phyloP scores from a whole-genome alignment of 1,140 invertebrate genomes.

The Globodera ellingtonae region DNA sequence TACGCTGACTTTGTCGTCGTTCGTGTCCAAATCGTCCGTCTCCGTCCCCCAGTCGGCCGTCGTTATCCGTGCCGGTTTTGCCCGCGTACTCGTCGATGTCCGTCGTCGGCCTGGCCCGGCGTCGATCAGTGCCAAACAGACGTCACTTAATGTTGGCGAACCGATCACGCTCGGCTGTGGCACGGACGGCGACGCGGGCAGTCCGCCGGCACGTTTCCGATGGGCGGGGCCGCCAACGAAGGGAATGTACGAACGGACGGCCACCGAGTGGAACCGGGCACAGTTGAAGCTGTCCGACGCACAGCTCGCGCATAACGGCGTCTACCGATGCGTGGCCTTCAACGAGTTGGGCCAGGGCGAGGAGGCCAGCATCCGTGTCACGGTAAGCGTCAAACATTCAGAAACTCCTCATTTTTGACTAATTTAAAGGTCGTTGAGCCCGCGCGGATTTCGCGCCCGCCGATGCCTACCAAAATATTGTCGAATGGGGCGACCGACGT shows the following conservation, averaged over 20 bases:
- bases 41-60: not conserved
- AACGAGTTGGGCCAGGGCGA: conserved; percentile 45
- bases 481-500: conserved; percentile 35
- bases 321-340: conserved; percentile 45
- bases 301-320: conserved; percentile 43
- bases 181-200: conserved; percentile 44
- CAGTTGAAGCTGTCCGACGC: conserved; percentile 34
- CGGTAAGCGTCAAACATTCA: conserved; percentile 10
- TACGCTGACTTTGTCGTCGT: conserved; percentile 30
- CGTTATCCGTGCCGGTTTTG: conserved; percentile 32
- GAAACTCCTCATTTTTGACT: not conserved
- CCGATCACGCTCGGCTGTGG: conserved; percentile 32
- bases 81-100: conserved; percentile 44
- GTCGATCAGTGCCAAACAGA: conserved; percentile 24
- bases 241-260: conserved; percentile 2
- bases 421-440: conserved; percentile 48
- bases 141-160: conserved; percentile 39
- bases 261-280: conserved; percentile 22
- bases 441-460: conserved; percentile 29
- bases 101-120: conserved; percentile 39
- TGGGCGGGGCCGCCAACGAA: conserved; percentile 37
- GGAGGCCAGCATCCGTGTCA: conserved; percentile 39
- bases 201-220: conserved; percentile 41
- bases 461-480: conserved; percentile 22
- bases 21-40: not conserved